A percentile compares a stretch with the other conserved stretches of the same genome.
These are phyloP conservation scores for Sicus ferrugineus DNA, from an alignment of 2,888 invertebrate species.

Conservation along the genomic window DNA sequence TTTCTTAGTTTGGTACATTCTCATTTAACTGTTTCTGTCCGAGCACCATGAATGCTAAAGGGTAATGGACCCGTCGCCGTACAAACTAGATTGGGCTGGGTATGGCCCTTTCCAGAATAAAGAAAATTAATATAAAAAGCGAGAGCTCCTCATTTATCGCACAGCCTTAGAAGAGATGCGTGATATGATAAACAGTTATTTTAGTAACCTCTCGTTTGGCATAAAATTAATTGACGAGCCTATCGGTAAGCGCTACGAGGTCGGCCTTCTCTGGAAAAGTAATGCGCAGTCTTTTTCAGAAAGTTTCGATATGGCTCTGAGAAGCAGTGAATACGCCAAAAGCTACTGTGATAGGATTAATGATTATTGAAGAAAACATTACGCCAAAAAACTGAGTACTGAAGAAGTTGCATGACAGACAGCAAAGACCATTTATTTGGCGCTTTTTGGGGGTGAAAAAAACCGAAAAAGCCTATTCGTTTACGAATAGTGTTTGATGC, in stretches of 20 bases:
- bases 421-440: constrained; percentile 29
- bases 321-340: constrained; percentile 36
- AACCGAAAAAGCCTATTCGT: constrained; percentile 35
- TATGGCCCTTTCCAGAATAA: background rate
- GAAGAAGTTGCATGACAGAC: constrained; percentile 31
- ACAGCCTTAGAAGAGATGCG: background rate
- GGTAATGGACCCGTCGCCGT: background rate
- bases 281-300: background rate
- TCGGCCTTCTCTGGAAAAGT: background rate
- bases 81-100: background rate
- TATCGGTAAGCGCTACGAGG: background rate
- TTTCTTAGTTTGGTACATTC: constrained; percentile 1
- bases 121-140: background rate
- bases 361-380: constrained; percentile 40
- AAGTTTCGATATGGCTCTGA: constrained; percentile 36
- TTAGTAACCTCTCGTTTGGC: constrained; percentile 30
- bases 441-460: constrained; percentile 46
- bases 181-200: background rate
- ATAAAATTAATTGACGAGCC: constrained; percentile 42
- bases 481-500: constrained; percentile 38
- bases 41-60: background rate
- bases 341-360: constrained; percentile 36
- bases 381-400: constrained; percentile 36
- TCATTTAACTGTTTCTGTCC: background rate
- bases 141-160: background rate